phyloP scores from a whole-genome alignment of 2,888 invertebrate genomes.

The Zygogramma bicolorata region DNA sequence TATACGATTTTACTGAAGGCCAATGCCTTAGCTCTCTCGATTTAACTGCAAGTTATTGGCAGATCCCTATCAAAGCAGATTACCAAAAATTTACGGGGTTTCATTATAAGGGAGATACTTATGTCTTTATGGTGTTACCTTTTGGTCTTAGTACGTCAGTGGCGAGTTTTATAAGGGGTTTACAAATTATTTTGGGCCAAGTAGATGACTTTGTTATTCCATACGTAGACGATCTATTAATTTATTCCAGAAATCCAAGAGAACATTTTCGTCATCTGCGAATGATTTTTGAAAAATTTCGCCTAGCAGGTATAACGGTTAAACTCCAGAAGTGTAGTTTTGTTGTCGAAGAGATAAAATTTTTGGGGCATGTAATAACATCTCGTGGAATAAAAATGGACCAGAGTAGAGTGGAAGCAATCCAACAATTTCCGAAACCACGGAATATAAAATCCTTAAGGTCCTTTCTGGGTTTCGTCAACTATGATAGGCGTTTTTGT shows the following conservation, averaged over 20 bases:
- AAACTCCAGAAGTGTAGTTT: conserved; percentile 21
- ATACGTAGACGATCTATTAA: conserved; percentile 19
- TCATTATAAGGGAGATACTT: neutral
- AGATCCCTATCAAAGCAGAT: neutral
- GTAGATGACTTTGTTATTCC: neutral
- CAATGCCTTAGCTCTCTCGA: neutral
- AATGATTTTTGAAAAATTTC: conserved; percentile 16
- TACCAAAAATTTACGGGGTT: conserved; percentile 8
- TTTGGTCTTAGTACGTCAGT: conserved; percentile 21
- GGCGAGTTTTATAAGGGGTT: conserved; percentile 22
- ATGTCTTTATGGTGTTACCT: conserved; percentile 4
- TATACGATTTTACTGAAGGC: conserved; percentile 11
- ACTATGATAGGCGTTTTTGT: conserved; percentile 26
- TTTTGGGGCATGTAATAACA: conserved; percentile 23
- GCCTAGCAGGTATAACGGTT: conserved; percentile 4
- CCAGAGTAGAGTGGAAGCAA: conserved; percentile 13
- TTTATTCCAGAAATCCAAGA: neutral
- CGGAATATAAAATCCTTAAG: conserved; percentile 22
- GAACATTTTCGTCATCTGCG: conserved; percentile 14
- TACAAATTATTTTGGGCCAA: neutral
- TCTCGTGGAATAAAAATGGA: conserved; percentile 13
- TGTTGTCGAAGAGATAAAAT: neutral
- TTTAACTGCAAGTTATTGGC: conserved; percentile 11
- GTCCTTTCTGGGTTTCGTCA: conserved; percentile 29
- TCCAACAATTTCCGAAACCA: conserved; percentile 25